Percentiles rank a stretch among this genome's conserved stretches.
Evolutionary conservation across 2,888 invertebrate species (phyloP).

Genomic region (Acleris cristana): DNA sequence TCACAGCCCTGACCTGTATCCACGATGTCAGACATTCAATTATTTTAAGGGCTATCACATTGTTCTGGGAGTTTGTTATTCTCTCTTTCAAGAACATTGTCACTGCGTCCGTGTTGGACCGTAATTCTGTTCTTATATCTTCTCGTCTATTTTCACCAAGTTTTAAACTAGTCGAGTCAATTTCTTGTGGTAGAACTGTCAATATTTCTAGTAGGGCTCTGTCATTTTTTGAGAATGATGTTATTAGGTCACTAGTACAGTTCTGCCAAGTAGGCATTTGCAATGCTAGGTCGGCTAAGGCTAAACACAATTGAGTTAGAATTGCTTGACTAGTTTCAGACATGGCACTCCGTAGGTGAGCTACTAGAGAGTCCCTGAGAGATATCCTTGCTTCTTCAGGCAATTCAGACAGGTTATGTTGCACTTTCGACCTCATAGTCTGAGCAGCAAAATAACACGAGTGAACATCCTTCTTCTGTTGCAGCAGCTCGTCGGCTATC

Average conservation of each 20-base stretch:
- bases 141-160: slow-evolving; percentile 96
- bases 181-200: slow-evolving; percentile 97
- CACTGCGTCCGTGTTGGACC: slow-evolving; percentile 89
- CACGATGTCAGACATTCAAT: slow-evolving; percentile 95
- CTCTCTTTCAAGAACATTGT: slow-evolving; percentile 91
- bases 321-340: slow-evolving; percentile 92
- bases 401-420: slow-evolving; percentile 95
- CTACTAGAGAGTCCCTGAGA: slow-evolving; percentile 94
- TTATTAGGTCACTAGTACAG: slow-evolving; percentile 93
- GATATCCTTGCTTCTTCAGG: slow-evolving; percentile 93
- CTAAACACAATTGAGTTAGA: slow-evolving; percentile 95
- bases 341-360: slow-evolving; percentile 92
- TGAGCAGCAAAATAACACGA: slow-evolving; percentile 99
- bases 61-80: slow-evolving; percentile 86
- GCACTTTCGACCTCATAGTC: slow-evolving; percentile 98
- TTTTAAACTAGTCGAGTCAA: slow-evolving; percentile 90
- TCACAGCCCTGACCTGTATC: slow-evolving; percentile 93
- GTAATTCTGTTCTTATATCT: slow-evolving; percentile 92
- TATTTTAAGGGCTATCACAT: slow-evolving; percentile 88
- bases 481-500: slow-evolving; percentile 96
- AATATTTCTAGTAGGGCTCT: slow-evolving; percentile 96
- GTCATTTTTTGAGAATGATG: slow-evolving; percentile 89
- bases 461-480: slow-evolving; percentile 93
- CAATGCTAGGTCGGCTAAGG: slow-evolving; percentile 95
- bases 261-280: slow-evolving; percentile 97